Evolutionary conservation across 2,797 vertebrate genomes (phyloP).

Genomic region (Oryzias dopingdopingensis): DNA sequence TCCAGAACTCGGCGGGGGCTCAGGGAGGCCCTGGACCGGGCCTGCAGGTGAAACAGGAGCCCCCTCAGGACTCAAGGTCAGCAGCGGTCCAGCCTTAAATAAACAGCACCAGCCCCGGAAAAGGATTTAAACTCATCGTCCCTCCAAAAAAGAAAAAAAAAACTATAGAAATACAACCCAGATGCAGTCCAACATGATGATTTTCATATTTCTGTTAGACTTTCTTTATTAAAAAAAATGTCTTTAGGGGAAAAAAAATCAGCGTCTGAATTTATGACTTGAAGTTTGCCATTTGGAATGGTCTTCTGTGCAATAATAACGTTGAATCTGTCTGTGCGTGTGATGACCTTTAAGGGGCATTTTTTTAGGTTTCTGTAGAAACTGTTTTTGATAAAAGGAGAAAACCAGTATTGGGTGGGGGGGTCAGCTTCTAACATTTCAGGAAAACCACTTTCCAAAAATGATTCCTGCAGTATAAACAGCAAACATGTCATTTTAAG

Average conservation of each 20-base stretch:
- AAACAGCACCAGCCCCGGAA: conserved; percentile 26
- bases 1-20: conserved; percentile 63
- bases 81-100: conserved; percentile 67
- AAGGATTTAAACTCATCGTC: conserved; percentile 44
- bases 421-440: conserved; percentile 61
- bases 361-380: conserved; percentile 94
- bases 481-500: conserved; percentile 66
- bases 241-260: conserved; percentile 52
- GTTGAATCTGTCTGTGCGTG: conserved; percentile 72
- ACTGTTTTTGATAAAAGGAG: conserved; percentile 72
- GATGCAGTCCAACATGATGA: conserved; percentile 45
- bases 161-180: conserved; percentile 13
- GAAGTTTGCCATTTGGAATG: conserved; percentile 55
- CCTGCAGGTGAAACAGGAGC: conserved; percentile 51
- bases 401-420: conserved; percentile 5
- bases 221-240: conserved; percentile 34
- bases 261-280: conserved; percentile 49
- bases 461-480: conserved; percentile 53
- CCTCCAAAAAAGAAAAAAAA: neutral
- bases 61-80: conserved; percentile 66
- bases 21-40: conserved; percentile 50
- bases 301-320: conserved; percentile 84
- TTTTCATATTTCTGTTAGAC: conserved; percentile 55
- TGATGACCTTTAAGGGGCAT: conserved; percentile 69
- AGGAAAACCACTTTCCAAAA: conserved; percentile 55